Evolutionary conservation across 2,888 invertebrate genomes (phyloP).

Genomic region (Nasonovia ribisnigri): DNA sequence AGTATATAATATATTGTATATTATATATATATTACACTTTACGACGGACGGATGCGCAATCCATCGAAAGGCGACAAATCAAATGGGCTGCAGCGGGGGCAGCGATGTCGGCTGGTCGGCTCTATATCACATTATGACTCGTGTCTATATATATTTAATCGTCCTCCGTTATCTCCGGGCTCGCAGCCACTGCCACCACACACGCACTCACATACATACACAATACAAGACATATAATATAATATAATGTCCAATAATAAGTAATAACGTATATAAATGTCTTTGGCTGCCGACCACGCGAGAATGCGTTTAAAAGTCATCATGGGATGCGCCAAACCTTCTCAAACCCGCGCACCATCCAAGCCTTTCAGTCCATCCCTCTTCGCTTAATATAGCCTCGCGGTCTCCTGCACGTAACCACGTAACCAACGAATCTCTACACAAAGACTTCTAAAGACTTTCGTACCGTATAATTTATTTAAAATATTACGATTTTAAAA

Average conservation of each 20-base stretch:
- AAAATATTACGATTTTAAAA: no score
- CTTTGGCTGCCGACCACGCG: no score
- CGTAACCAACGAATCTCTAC: no score
- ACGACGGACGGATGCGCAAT: constrained; percentile 31
- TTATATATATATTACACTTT: constrained; percentile 9
- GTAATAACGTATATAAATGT: not conserved
- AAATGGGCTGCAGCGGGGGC: constrained; percentile 33
- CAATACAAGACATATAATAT: not conserved
- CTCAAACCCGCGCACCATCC: no score
- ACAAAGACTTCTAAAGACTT: no score
- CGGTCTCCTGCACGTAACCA: no score
- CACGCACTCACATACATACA: not conserved
- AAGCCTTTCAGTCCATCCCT: no score
- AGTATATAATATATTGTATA: not conserved
- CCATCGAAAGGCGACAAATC: constrained; percentile 52
- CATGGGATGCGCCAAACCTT: no score
- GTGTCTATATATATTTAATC: constrained; percentile 40
- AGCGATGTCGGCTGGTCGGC: not conserved
- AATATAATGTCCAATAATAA: not conserved
- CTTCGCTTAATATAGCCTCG: no score
- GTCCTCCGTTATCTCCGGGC: constrained; percentile 46
- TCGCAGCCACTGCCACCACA: constrained; percentile 22
- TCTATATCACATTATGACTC: constrained; percentile 29
- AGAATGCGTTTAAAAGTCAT: no score
- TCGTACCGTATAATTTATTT: no score